Conservation (phyloP, 2,888 invertebrate genomes). For the Orchesella flavescens region DNA sequence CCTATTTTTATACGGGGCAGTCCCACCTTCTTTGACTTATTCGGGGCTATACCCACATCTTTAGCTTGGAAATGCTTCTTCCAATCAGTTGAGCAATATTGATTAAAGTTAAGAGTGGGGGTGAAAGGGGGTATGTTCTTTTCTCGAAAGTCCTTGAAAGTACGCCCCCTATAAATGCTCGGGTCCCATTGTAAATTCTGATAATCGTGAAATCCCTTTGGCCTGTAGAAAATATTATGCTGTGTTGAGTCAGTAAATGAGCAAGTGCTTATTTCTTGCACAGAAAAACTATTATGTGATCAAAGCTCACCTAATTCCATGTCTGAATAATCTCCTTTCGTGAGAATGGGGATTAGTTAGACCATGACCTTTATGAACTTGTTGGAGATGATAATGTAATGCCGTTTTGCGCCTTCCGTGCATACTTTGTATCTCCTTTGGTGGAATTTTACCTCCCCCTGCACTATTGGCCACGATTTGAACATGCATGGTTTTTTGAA, state of each 20-base stretch:
- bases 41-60: not conserved
- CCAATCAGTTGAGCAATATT: slow-evolving; percentile 14
- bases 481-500: too few relatives aligned
- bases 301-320: slow-evolving; percentile 14
- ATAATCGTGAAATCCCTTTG: slow-evolving; percentile 28
- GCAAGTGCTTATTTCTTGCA: too few relatives aligned
- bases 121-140: slow-evolving; percentile 25
- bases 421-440: not conserved
- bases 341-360: not conserved
- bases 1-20: slow-evolving; percentile 29
- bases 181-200: slow-evolving; percentile 34
- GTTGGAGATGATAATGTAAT: not conserved
- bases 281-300: not conserved
- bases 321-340: not conserved
- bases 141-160: slow-evolving; percentile 42
- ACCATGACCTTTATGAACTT: slow-evolving; percentile 36
- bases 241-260: too few relatives aligned
- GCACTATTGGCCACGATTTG: too few relatives aligned
- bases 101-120: slow-evolving; percentile 5
- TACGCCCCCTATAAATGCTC: slow-evolving; percentile 25
- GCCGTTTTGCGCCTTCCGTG: not conserved
- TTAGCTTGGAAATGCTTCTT: not conserved
- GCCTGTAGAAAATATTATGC: not conserved
- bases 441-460: not conserved
- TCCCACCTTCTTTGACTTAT: not conserved